Conservation (phyloP, 1,140 invertebrate species). For the Lepidurus apus region DNA sequence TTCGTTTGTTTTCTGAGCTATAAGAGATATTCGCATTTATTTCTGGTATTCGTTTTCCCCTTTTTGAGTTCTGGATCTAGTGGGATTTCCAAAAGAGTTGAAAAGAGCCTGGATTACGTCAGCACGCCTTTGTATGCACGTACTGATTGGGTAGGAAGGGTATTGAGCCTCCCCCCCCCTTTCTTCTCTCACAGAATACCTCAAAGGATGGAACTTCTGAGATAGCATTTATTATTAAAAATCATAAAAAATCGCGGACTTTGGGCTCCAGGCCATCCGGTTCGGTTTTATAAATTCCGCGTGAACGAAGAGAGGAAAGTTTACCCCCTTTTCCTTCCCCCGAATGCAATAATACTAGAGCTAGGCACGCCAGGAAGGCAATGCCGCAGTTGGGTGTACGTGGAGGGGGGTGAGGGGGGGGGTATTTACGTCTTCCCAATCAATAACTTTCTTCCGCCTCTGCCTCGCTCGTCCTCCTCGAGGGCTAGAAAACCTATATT, state of each 20-base stretch:
- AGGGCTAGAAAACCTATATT: neutral
- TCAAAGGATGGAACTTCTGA: too few relatives aligned
- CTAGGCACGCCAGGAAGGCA: neutral
- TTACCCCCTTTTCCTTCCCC: neutral
- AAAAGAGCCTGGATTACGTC: too few relatives aligned
- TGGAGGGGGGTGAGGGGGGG: neutral
- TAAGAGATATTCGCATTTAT: neutral
- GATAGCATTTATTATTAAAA: too few relatives aligned
- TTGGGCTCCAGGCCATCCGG: too few relatives aligned
- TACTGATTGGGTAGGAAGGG: too few relatives aligned
- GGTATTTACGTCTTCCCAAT: slow-evolving; percentile 7
- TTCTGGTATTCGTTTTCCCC: too few relatives aligned
- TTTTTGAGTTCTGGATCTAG: too few relatives aligned
- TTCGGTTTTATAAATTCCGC: neutral
- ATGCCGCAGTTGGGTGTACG: neutral
- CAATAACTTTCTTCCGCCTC: slow-evolving; percentile 14
- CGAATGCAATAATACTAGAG: neutral
- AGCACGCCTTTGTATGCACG: too few relatives aligned
- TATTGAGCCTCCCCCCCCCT: too few relatives aligned
- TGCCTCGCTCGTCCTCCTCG: neutral
- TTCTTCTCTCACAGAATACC: too few relatives aligned
- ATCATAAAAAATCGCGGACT: too few relatives aligned
- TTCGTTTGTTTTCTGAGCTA: neutral
- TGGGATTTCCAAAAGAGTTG: too few relatives aligned
- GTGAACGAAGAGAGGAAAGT: neutral